phyloP scores from a whole-genome alignment of 2,113 vertebrate species.

The Carassius carassius region DNA sequence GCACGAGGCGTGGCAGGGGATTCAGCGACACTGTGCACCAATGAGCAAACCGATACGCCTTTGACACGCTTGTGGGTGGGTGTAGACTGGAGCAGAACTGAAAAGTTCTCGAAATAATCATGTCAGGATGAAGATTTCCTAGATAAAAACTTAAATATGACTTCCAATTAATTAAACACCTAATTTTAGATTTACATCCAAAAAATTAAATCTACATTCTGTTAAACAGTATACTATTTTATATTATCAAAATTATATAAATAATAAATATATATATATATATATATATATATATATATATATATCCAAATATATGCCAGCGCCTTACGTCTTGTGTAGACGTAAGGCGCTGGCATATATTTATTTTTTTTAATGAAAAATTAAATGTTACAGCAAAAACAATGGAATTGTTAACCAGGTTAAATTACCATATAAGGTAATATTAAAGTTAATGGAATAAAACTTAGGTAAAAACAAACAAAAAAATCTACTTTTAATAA shows the following conservation, averaged over 20 bases:
- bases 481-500: neutral
- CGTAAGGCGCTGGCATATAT: too few species aligned
- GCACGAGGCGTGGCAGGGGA: conserved; percentile 12
- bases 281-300: neutral
- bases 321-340: too few species aligned
- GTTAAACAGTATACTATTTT: neutral
- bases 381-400: neutral
- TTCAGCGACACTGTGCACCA: conserved; percentile 48
- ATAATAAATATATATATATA: too few species aligned
- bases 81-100: neutral
- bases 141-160: neutral
- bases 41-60: conserved; percentile 35
- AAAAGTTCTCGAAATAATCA: conserved; percentile 42
- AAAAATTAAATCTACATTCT: neutral
- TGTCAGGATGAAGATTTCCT: neutral
- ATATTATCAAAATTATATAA: neutral
- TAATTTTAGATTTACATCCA: neutral
- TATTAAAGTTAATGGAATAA: neutral
- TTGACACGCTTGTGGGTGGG: conserved; percentile 40
- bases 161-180: neutral
- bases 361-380: neutral
- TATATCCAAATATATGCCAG: neutral
- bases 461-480: neutral
- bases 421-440: neutral
- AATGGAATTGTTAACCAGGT: neutral